Evolutionary conservation across 2,888 invertebrate genomes (phyloP).

Genomic region (Drosophila longiperda): DNA sequence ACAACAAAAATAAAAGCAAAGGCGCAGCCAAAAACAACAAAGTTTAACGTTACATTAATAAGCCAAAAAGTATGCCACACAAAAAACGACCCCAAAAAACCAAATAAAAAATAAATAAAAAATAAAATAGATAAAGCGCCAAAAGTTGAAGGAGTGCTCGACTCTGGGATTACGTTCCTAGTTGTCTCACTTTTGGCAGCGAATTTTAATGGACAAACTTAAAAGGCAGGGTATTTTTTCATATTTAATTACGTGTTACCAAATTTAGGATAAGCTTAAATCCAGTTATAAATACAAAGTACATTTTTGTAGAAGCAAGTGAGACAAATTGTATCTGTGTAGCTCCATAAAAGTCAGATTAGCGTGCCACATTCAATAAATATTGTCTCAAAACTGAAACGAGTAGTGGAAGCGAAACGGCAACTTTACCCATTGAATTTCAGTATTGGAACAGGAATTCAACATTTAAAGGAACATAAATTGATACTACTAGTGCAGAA

Average conservation of each 20-base stretch:
- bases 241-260: neutral
- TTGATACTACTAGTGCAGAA: neutral
- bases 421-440: neutral
- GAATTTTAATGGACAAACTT: conserved; percentile 12
- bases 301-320: neutral
- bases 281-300: neutral
- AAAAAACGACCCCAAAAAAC: conserved; percentile 34
- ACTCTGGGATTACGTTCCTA: conserved; percentile 23
- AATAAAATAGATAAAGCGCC: conserved; percentile 24
- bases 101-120: conserved; percentile 21
- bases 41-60: conserved; percentile 77
- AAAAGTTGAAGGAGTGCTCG: conserved; percentile 34
- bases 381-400: neutral
- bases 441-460: neutral
- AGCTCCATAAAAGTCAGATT: neutral
- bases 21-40: conserved; percentile 45
- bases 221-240: neutral
- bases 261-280: neutral
- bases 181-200: conserved; percentile 10
- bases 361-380: neutral
- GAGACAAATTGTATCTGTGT: neutral
- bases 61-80: conserved; percentile 75
- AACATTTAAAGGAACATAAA: neutral
- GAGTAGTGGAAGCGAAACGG: too few relatives aligned
- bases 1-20: conserved; percentile 31